Percentiles rank a stretch among this genome's conserved stretches.
Conservation (phyloP, 2,113 vertebrate genomes). For the Todiramphus chloris region DNA sequence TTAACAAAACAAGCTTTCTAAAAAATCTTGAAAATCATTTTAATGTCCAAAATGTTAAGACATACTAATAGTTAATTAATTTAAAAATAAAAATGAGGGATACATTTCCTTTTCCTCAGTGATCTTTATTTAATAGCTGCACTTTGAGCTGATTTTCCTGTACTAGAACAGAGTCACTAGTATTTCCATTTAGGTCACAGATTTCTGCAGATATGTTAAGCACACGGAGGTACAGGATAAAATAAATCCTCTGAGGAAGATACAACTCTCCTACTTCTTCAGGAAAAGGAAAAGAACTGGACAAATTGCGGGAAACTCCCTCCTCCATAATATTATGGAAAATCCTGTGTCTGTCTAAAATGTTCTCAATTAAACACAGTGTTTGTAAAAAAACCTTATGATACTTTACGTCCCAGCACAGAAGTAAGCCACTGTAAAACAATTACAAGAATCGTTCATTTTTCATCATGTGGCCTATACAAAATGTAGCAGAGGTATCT, state of each 20-base stretch:
- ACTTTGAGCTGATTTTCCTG: not conserved
- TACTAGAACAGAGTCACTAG: not conserved
- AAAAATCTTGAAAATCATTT: not conserved
- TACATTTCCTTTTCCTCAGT: not conserved
- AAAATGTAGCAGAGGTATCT: not conserved
- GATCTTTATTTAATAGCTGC: not conserved
- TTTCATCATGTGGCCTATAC: not conserved
- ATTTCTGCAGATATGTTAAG: constrained; percentile 7
- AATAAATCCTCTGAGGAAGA: not conserved
- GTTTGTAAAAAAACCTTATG: not conserved
- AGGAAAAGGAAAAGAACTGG: not conserved
- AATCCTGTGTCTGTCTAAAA: not conserved
- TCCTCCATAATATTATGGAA: not conserved
- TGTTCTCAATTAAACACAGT: not conserved
- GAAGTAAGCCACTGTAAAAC: not conserved
- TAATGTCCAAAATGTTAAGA: not conserved
- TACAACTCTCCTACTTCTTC: not conserved
- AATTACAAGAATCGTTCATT: not conserved
- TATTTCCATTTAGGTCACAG: not conserved
- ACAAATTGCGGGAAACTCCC: not conserved
- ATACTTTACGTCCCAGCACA: not conserved
- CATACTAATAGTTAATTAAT: not conserved
- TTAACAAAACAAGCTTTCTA: not conserved
- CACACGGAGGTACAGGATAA: not conserved
- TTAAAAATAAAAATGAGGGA: not conserved